A percentile compares a stretch with the other conserved stretches of the same genome.
Conservation (phyloP, 2,888 invertebrate genomes). For the Uropetala carovei region DNA sequence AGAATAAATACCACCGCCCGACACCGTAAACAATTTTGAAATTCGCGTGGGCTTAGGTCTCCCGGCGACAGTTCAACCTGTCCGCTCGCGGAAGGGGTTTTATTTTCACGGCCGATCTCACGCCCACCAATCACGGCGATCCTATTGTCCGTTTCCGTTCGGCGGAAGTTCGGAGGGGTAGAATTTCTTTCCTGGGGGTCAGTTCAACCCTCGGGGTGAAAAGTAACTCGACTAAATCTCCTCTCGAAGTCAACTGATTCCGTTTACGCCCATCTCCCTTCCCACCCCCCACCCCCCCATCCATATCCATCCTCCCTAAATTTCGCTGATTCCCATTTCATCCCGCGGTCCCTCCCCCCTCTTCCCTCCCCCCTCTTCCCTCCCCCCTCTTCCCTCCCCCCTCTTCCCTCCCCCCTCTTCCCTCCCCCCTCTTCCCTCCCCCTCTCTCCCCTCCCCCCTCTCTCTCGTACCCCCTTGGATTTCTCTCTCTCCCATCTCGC, state of each 20-base stretch:
- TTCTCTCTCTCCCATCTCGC: background rate
- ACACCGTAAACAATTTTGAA: no score
- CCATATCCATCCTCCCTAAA: no score
- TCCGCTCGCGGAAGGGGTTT: background rate
- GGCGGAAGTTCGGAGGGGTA: background rate
- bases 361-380: background rate
- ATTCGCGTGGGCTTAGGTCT: no score
- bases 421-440: background rate
- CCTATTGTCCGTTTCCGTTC: background rate
- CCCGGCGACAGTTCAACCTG: no score
- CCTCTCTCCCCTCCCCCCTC: no score
- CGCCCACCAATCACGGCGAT: background rate
- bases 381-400: background rate
- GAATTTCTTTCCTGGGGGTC: background rate
- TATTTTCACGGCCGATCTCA: constrained; percentile 6
- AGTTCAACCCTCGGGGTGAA: background rate
- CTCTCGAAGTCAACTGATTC: background rate
- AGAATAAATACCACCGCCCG: no score
- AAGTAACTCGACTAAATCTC: background rate
- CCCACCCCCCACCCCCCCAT: background rate
- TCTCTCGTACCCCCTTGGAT: no score
- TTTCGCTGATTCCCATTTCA: background rate
- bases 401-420: background rate
- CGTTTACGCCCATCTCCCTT: background rate
- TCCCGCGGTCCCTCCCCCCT: background rate